Evolutionary conservation across 2,888 invertebrate species (phyloP), one percentile per base, ranked within the genome.

Genomic region (Dinocampus coccinellae): DNA sequence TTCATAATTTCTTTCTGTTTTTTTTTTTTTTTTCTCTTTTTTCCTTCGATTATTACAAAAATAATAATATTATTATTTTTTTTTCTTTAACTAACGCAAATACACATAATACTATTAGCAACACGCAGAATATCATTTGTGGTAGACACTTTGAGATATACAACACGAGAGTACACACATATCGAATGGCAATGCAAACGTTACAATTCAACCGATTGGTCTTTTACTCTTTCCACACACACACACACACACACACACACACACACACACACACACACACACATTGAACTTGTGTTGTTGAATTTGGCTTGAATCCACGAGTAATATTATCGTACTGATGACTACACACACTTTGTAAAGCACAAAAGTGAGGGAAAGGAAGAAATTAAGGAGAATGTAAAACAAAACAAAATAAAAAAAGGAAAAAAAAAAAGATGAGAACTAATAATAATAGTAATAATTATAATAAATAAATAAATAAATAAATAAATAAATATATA

Each of bases 281-380:
- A n/a, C n/a, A n/a, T n/a, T 29, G 3, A 4, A 29, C 29, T 29
- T 29, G 70, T 73, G 69, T 61, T 72, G 78, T 78, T 78, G 75
- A 62, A 74, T 79, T 81, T 80, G 80, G 79, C 80, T 74, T 66
- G 53, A 69, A 74, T 79, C 78, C 80, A 81, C 73, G 75, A 77
- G 75, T 77, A 78, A 76, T 81, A 80, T 78, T 78, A 79, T 80
- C 74, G 73, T 73, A 66, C 64, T 33, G 58, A 72, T 33, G 58
- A 72, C 69, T 73, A 72, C 57, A 58, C n/a, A 57, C 29, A 29
- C 29, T n/a, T n/a, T 52, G 34, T 42, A 24, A 53, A 58, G 36
- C 24, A 7, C 39, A 13, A 53, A 62, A 69, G 33, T 33, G 11
- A 64, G 33, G 24, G 11, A 60, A 11, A 58, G 11, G 9, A 26